Percentiles rank a stretch among this genome's conserved stretches.
These are phyloP conservation scores for Leguminivora glycinivorella DNA, from an alignment of 1,140 invertebrate genomes.

Conservation along the genomic window DNA sequence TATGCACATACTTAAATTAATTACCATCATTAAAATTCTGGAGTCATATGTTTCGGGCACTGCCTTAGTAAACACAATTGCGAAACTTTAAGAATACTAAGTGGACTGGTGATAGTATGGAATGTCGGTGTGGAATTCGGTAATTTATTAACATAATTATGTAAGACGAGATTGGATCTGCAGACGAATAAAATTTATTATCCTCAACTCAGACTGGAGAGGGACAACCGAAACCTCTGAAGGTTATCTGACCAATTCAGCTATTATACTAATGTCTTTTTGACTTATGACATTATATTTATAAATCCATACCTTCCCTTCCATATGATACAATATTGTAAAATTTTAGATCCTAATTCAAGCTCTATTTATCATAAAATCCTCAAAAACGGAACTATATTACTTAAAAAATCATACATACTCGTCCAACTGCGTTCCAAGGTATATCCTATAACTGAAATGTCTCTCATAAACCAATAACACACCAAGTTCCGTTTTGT, in stretches of 20 bases:
- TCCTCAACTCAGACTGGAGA: neutral
- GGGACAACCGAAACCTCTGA: neutral
- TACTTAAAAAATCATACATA: conserved; percentile 1
- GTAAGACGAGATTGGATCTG: neutral
- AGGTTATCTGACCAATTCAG: neutral
- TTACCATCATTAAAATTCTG: too few species aligned
- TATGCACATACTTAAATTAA: neutral
- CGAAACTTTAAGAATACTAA: neutral
- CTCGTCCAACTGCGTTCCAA: conserved; percentile 13
- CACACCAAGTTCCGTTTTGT: conserved; percentile 43
- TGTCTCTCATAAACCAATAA: neutral
- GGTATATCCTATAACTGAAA: conserved; percentile 6
- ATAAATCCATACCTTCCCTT: neutral
- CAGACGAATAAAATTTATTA: conserved; percentile 12
- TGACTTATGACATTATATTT: neutral
- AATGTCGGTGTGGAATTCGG: conserved; percentile 11
- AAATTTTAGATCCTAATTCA: neutral
- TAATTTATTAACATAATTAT: conserved; percentile 11
- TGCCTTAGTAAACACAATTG: neutral
- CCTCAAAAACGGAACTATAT: neutral
- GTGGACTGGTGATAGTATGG: neutral
- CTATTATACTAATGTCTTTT: neutral
- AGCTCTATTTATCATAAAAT: conserved; percentile 1
- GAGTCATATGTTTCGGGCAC: too few species aligned
- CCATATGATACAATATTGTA: neutral